Conservation (phyloP, 1,140 invertebrate species). For the Schlechtendalia chinensis region DNA sequence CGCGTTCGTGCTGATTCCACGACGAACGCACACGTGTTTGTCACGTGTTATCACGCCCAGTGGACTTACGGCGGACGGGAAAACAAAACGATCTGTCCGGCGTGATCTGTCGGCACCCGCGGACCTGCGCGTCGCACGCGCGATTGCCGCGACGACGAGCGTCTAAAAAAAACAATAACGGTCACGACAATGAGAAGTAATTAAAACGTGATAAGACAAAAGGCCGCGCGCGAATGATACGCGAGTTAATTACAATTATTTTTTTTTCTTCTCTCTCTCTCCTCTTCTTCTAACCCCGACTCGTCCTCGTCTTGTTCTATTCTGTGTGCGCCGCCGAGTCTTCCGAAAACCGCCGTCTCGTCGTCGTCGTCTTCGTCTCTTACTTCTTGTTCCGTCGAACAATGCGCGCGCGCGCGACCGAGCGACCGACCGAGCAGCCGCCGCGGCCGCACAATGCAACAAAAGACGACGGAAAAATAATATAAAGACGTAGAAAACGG, state of each 20-base stretch:
- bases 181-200: constrained; percentile 44
- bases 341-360: constrained; percentile 16
- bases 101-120: too few relatives aligned
- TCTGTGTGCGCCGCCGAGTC: constrained; percentile 14
- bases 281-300: neutral
- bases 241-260: constrained; percentile 40
- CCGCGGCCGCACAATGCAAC: constrained; percentile 26
- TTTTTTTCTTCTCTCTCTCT: neutral
- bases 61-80: too few relatives aligned
- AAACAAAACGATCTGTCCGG: too few relatives aligned
- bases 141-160: too few relatives aligned
- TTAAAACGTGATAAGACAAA: constrained; percentile 48
- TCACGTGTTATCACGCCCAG: too few relatives aligned
- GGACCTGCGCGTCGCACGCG: too few relatives aligned
- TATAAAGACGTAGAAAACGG: constrained; percentile 37
- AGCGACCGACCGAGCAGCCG: too few relatives aligned
- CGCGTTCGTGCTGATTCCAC: too few relatives aligned
- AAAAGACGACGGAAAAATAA: constrained; percentile 34
- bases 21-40: too few relatives aligned
- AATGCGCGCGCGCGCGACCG: constrained; percentile 23
- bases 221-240: constrained; percentile 40
- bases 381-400: constrained; percentile 24
- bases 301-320: neutral
- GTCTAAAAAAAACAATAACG: constrained; percentile 26
- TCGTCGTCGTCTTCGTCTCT: too few relatives aligned